Base-by-base conservation (phyloP, 2,113 vertebrate species). In the Coturnix japonica region DNA sequence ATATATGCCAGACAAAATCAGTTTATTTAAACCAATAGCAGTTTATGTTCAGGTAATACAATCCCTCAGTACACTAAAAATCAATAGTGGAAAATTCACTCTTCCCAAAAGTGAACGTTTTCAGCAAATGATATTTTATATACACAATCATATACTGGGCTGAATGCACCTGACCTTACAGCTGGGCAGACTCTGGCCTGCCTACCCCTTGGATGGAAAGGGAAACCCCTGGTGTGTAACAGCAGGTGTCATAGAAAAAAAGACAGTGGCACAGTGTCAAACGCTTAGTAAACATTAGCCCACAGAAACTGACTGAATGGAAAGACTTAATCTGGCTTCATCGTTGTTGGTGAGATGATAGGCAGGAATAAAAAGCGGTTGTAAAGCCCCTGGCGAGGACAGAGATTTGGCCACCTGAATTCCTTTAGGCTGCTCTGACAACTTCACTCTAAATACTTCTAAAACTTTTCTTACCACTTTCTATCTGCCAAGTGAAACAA, bases 341-440 rank as follows among this genome's bases (percentile, higher is more conserved):
- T 81, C 14, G 9, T 8, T 77, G 60, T 85, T 82, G 85, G 89
- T 89, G 91, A 95, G 59, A 84, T 81, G 93, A 89, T 80, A 89
- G 87, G 72, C 72, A 85, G 85, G 71, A 96, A 71, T 85, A 92
- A 96, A 95, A 94, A 13, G 37, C 41, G 23, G 31, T 15, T 85
- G 31, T 79, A 92, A 91, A 96, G 57, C 72, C 51, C 84, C 54
- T 96, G 81, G 46, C 92, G 89, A 71, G 67, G 56, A 47, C 47
- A 74, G n/a, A 66, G 75, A 77, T 92, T 92, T 92, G 77, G 72
- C 79, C 94, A 89, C 91, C 53, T 92, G 81, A 93, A 89, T 93
- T 93, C 85, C 91, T 87, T 71, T 37, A 74, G 87, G 91, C 87
- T 51, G 37, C 77, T 93, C 75, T 87, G 87, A 94, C 91, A 87